Conservation (phyloP, 2,797 vertebrate genomes). For the Karalla daura region DNA sequence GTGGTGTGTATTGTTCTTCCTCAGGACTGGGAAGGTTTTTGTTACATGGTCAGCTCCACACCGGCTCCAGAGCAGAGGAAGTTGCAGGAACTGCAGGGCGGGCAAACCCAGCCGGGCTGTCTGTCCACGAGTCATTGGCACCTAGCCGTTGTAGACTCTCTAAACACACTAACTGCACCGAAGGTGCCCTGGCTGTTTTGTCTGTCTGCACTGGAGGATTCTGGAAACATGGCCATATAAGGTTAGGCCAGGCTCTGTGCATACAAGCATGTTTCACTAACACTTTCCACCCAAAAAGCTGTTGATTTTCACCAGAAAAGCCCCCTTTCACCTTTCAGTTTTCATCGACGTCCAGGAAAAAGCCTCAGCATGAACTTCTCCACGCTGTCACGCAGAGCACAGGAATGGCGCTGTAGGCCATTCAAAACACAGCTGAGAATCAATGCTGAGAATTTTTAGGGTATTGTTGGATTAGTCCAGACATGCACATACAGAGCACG, state of each 20-base stretch:
- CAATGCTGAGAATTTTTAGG: conserved; percentile 26
- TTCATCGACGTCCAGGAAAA: conserved; percentile 66
- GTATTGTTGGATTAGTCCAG: conserved; percentile 34
- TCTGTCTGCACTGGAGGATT: conserved; percentile 45
- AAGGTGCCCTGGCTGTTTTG: conserved; percentile 53
- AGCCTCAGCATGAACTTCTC: not conserved
- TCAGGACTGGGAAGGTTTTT: conserved; percentile 1
- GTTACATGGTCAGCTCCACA: not conserved
- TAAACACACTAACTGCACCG: conserved; percentile 61
- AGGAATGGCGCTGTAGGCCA: conserved; percentile 61
- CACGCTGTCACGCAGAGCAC: conserved; percentile 27
- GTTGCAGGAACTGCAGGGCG: conserved; percentile 32
- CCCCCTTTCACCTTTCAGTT: conserved; percentile 37
- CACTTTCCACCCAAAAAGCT: conserved; percentile 48
- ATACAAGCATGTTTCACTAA: conserved; percentile 53
- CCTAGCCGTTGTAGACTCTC: conserved; percentile 67
- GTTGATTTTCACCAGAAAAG: conserved; percentile 51
- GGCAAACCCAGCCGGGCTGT: conserved; percentile 46
- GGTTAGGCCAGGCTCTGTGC: conserved; percentile 24
- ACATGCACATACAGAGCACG: conserved; percentile 18
- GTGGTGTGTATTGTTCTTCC: conserved; percentile 30
- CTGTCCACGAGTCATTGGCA: conserved; percentile 71
- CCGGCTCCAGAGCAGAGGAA: conserved; percentile 8
- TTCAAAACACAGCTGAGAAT: conserved; percentile 60
- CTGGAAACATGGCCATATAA: conserved; percentile 65